Evolutionary conservation across 2,888 invertebrate genomes (phyloP).

Genomic region (Leptinotarsa rubiginosa): DNA sequence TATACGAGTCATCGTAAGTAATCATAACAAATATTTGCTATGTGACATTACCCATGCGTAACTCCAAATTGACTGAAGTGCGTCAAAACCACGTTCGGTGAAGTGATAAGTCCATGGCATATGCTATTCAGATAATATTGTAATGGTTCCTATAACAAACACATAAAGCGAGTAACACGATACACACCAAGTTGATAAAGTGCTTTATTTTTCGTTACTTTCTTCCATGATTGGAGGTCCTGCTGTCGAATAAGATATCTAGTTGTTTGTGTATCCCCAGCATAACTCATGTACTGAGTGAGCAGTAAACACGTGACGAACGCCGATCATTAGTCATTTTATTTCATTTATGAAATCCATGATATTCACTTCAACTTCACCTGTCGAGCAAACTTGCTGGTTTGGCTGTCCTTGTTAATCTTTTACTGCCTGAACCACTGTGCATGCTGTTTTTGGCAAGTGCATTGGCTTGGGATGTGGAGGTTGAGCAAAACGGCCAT

Average conservation of each 20-base stretch:
- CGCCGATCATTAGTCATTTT: too few species aligned
- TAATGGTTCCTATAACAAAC: not conserved
- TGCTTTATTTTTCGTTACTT: not conserved
- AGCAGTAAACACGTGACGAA: not conserved
- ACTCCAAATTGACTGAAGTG: not conserved
- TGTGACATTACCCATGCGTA: not conserved
- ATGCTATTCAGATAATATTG: conserved; percentile 1
- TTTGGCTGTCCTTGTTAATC: too few species aligned
- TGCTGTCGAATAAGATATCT: not conserved
- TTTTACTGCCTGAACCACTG: too few species aligned
- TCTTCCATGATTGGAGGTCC: not conserved
- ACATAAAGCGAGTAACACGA: not conserved
- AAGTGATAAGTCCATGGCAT: not conserved
- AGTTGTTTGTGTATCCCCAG: not conserved
- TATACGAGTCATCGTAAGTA: not conserved
- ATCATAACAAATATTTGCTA: not conserved
- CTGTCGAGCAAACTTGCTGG: too few species aligned
- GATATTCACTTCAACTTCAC: too few species aligned
- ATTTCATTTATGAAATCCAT: too few species aligned
- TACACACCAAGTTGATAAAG: not conserved
- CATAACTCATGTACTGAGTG: not conserved
- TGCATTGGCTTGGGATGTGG: too few species aligned
- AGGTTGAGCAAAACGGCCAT: too few species aligned
- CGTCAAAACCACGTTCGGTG: conserved; percentile 5
- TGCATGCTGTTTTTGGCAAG: too few species aligned